phyloP scores from a whole-genome alignment of 2,888 invertebrate species.

The Netelia fuscicornis region DNA sequence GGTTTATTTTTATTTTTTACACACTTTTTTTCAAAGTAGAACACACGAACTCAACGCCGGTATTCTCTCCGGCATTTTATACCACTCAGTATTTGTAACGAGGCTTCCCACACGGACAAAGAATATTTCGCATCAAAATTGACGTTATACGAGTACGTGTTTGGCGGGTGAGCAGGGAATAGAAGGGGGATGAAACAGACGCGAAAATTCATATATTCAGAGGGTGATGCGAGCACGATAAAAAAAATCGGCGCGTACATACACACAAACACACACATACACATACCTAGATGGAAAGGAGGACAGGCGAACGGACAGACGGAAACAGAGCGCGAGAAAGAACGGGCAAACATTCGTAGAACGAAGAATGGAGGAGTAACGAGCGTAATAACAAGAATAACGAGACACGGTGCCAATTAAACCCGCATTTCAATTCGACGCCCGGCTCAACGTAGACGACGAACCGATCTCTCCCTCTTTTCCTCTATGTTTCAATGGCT shows the following conservation, averaged over 20 bases:
- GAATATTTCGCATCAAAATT: neutral
- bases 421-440: slow-evolving; percentile 70
- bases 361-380: slow-evolving; percentile 44
- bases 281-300: neutral
- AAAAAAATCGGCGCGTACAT: neutral
- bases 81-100: slow-evolving; percentile 11
- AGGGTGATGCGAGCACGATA: slow-evolving; percentile 12
- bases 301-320: too few species aligned
- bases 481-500: slow-evolving; percentile 1
- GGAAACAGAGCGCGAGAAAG: neutral
- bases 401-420: slow-evolving; percentile 70
- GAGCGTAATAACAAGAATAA: slow-evolving; percentile 70
- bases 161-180: too few species aligned
- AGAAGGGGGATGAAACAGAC: neutral
- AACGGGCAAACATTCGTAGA: neutral
- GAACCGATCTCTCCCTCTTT: slow-evolving; percentile 57
- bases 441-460: slow-evolving; percentile 39
- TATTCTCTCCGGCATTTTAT: slow-evolving; percentile 5
- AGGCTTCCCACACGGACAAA: neutral
- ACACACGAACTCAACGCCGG: neutral
- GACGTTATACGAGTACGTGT: neutral
- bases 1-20: neutral
- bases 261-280: neutral
- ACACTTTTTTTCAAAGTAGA: neutral
- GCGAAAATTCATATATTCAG: slow-evolving; percentile 49